Evolutionary conservation across 2,113 vertebrate genomes (phyloP).

Genomic region (Peromyscus leucopus): DNA sequence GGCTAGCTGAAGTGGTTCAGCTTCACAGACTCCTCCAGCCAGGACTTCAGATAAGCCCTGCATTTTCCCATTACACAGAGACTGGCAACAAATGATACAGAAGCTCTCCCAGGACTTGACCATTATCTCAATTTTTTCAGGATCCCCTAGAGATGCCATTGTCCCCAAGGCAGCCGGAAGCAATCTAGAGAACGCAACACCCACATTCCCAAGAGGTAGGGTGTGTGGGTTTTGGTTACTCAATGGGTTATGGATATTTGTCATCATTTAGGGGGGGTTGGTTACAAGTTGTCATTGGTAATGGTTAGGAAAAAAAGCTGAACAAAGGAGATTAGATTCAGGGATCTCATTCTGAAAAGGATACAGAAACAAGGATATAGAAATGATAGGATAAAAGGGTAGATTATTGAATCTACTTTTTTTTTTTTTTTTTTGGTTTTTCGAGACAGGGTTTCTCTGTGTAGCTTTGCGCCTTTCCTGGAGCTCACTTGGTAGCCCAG

Average conservation of each 20-base stretch:
- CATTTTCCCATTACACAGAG: not conserved
- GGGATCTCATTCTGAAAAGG: not conserved
- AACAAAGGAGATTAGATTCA: too few species aligned
- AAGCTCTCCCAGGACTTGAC: not conserved
- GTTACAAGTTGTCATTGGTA: not conserved
- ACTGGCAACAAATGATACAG: not conserved
- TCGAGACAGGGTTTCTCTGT: too few species aligned
- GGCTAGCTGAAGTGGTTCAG: not conserved
- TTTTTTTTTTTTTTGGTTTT: too few species aligned
- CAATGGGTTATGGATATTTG: not conserved
- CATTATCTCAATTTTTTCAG: not conserved
- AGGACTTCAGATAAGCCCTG: not conserved
- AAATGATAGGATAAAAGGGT: not conserved
- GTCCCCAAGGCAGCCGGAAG: not conserved
- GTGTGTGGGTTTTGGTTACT: not conserved
- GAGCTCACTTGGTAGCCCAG: too few species aligned
- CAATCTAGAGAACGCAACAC: not conserved
- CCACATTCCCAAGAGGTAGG: not conserved
- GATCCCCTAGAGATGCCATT: not conserved
- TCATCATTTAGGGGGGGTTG: not conserved
- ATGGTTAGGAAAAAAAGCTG: not conserved
- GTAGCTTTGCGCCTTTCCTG: too few species aligned
- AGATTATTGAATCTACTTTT: not conserved
- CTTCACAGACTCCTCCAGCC: not conserved
- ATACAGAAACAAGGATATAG: not conserved